These are phyloP conservation scores for Leistus spinibarbis DNA, from an alignment of 2,888 invertebrate species.

Conservation along the genomic window DNA sequence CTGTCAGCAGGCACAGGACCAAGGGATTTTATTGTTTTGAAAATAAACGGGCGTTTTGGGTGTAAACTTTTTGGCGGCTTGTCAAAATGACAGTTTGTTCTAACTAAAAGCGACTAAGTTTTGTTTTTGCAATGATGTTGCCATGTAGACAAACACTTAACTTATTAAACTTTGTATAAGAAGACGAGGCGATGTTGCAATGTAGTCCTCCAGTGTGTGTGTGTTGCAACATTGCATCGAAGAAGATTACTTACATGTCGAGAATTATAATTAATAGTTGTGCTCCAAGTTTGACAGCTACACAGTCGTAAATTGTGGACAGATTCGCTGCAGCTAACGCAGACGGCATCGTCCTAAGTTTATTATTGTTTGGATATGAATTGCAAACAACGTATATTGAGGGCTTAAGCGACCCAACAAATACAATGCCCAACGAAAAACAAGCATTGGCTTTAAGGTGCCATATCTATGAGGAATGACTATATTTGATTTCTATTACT, in stretches of 20 bases:
- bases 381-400: too few relatives aligned
- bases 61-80: neutral
- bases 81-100: constrained; percentile 1
- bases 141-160: constrained; percentile 2
- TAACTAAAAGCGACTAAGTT: neutral
- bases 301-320: neutral
- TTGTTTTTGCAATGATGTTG: neutral
- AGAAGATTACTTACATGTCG: neutral
- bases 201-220: neutral
- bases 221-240: neutral
- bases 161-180: neutral
- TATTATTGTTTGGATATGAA: too few relatives aligned
- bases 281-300: neutral
- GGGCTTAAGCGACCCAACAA: too few relatives aligned
- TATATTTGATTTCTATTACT: too few relatives aligned
- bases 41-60: constrained; percentile 10
- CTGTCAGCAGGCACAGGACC: constrained; percentile 31
- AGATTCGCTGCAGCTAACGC: neutral
- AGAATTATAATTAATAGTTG: neutral
- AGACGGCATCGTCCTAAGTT: neutral
- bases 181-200: neutral
- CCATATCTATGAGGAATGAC: too few relatives aligned
- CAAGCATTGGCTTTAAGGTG: too few relatives aligned
- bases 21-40: constrained; percentile 36
- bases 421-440: too few relatives aligned